Conservation (phyloP, 2,797 vertebrate species). For the Lycodopsis pacificus region DNA sequence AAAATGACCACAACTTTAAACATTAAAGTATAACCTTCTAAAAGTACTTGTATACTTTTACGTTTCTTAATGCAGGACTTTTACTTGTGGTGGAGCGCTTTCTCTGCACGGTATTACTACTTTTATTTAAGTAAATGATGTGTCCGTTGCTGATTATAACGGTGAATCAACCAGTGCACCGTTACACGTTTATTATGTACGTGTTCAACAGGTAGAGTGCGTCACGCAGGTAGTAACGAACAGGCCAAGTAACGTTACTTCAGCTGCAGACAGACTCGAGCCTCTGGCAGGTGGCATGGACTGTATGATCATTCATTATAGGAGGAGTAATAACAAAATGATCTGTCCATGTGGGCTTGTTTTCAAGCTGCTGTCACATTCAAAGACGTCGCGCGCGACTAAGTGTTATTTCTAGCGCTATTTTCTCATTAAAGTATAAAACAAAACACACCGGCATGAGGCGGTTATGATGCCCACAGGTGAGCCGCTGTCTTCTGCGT, state of each 20-base stretch:
- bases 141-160: conserved; percentile 3
- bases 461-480: fast-evolving
- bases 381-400: conserved; percentile 28
- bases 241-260: conserved; percentile 6
- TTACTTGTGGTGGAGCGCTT: too few relatives aligned
- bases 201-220: conserved; percentile 73
- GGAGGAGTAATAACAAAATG: background rate
- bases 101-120: background rate
- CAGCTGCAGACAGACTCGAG: conserved; percentile 2
- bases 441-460: background rate
- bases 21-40: background rate
- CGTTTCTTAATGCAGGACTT: background rate
- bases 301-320: background rate
- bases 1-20: background rate
- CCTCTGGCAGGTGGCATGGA: background rate
- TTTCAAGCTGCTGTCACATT: conserved; percentile 52
- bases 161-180: conserved; percentile 26
- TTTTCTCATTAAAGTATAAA: background rate
- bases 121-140: background rate
- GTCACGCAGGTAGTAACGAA: background rate
- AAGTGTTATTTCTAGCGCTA: background rate
- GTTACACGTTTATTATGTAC: conserved; percentile 24
- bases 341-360: background rate
- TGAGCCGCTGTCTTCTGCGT: fast-evolving
- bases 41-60: background rate